Base-by-base conservation (phyloP, 2,888 invertebrate genomes). In the Eupithecia subumbrata region DNA sequence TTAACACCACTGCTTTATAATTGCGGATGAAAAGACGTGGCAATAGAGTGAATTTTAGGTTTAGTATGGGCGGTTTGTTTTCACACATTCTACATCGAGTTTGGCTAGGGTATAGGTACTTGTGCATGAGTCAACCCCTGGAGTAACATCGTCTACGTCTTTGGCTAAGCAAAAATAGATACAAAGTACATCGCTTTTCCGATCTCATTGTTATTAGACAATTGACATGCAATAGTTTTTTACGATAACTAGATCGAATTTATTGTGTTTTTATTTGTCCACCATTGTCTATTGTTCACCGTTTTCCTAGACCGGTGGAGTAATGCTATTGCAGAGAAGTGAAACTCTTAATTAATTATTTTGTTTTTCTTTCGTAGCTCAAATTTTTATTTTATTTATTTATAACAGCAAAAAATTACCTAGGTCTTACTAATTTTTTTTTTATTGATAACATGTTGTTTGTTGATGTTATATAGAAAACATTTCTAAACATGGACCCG, bases 201-300 rank as follows among this genome's bases (percentile, higher is more conserved):
- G 22, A 52, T 30, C 52, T 78, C 79, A 84, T 83, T 82, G 80
- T 82, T 79, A 79, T 80, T 71, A 75, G 63, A 82, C 80, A 83
- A 84, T 78, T 74, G 77, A 74, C 72, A 72, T 52, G 74, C 72
- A 68, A 79, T 73, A 75, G 52, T 75, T 79, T 78, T 79, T 76
- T 75, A 60, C 76, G 76, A 77, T 60, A 22, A 78, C 40, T 73
- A 45, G 68, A 82, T 82, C 78, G 75, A 84, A 83, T 81, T 83
- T 83, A 79, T 73, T 56, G 73, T 75, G 80, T 84, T 84, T 86
- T 84, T 82, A 77, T 79, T 68, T 74, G 52, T 76, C 74, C 75
- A 78, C 72, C 69, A 77, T 86, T 85, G 86, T 86, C 82, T 84
- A 85, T 86, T 86, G 86, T 86, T 81, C 56, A 66, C 60, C 5